Evolutionary conservation across 2,797 vertebrate genomes (phyloP), one percentile per base, ranked within the genome.

Genomic region (Threskiornis aethiopicus): DNA sequence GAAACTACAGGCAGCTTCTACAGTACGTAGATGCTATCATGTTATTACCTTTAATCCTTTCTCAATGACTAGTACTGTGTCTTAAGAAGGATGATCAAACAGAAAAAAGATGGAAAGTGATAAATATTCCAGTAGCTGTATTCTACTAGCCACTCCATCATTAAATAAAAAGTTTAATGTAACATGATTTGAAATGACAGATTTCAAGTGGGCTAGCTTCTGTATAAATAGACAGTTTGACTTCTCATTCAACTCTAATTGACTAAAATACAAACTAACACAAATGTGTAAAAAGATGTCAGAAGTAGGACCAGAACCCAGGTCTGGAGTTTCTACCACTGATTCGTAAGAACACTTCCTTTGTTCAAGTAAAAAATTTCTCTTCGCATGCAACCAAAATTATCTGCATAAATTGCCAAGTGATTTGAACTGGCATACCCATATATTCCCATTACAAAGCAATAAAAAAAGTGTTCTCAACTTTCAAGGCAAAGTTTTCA

Each of bases 291-390:
- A 96, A 96, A 96, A 96, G 84, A 87, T 47, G 44, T 87, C 94
- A 97, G 91, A 83, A 94, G 96, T 96, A 91, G 92, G 39, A 78
- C 94, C 91, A 96, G 89, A 95, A 87, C 57, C 33, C 58, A 89
- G 44, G 67, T 87, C 94, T 94, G 90, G 89, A 67, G 57, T 90
- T 95, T 90, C 94, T 96, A 94, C 92, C 35, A 31, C 92, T 96
- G 94, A 95, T 82, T 83, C 33, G 46, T 93, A 96, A 92, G 95
- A 97, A 97, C 89, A 92, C 90, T 96, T 97, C 82, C 81, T 83
- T 89, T 95, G 82, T 92, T 96, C 61, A 96, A 91, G 91, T 97
- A 95, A 95, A 96, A 95, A 92, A 84, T 10, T 87, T 72, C 57
- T 83, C 58, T 94, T 94, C 84, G 71, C 20, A 72, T 47, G 84